Evolutionary conservation across 2,888 invertebrate genomes (phyloP).

Genomic region (Xiphydria camelus): DNA sequence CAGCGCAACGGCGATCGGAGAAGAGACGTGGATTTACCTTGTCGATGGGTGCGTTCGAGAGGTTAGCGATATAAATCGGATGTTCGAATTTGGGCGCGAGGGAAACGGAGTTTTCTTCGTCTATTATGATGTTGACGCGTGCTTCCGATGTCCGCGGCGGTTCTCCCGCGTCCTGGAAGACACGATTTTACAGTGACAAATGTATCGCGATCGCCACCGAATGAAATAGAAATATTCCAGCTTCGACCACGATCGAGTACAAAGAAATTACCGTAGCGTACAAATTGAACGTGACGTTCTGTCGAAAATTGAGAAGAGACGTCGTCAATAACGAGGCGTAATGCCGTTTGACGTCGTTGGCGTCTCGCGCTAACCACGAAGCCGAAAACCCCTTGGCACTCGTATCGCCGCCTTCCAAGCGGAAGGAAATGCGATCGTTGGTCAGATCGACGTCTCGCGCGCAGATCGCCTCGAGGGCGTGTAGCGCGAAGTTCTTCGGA

Average conservation of each 20-base stretch:
- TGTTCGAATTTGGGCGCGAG: constrained; percentile 20
- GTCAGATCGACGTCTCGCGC: constrained; percentile 34
- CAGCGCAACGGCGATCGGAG: too few relatives aligned
- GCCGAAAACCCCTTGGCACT: constrained; percentile 19
- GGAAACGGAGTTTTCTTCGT: constrained; percentile 22
- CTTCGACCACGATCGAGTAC: neutral
- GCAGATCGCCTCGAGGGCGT: constrained; percentile 18
- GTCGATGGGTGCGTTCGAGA: too few relatives aligned
- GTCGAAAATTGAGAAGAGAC: constrained; percentile 16
- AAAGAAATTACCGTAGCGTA: constrained; percentile 21
- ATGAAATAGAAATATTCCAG: neutral
- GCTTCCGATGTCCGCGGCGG: constrained; percentile 16
- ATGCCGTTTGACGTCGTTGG: constrained; percentile 22
- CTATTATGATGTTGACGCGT: constrained; percentile 24
- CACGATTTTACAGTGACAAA: neutral
- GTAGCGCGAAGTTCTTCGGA: constrained; percentile 23
- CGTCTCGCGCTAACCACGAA: constrained; percentile 16
- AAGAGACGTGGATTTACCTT: too few relatives aligned
- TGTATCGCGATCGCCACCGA: too few relatives aligned
- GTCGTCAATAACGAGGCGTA: constrained; percentile 22
- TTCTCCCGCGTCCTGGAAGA: constrained; percentile 27
- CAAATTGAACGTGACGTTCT: constrained; percentile 24
- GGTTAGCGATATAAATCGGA: constrained; percentile 28
- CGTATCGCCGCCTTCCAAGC: constrained; percentile 18
- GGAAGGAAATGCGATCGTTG: constrained; percentile 25